A percentile compares a stretch with the other conserved stretches of the same genome.
Conservation (phyloP, 2,888 invertebrate species). For the Stegana nigrithorax region DNA sequence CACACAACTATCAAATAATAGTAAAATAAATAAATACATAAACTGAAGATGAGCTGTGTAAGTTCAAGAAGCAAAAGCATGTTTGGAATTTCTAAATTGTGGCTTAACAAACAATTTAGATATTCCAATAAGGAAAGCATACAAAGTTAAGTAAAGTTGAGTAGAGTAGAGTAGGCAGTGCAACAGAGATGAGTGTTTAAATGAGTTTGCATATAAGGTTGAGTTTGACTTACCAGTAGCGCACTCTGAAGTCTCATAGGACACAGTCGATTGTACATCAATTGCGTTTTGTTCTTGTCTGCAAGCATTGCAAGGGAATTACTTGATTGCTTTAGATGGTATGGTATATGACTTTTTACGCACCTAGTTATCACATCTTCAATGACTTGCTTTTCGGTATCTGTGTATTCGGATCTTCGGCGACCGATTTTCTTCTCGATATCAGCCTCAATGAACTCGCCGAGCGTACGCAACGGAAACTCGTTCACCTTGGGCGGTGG, state of each 20-base stretch:
- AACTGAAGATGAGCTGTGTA: too few relatives aligned
- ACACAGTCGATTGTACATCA: slow-evolving; percentile 68
- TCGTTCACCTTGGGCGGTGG: slow-evolving; percentile 83
- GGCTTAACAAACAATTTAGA: too few relatives aligned
- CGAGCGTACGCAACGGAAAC: slow-evolving; percentile 85
- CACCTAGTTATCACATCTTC: slow-evolving; percentile 79
- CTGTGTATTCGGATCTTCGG: slow-evolving; percentile 81
- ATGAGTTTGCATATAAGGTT: slow-evolving; percentile 25
- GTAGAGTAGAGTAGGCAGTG: background rate
- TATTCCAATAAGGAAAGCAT: background rate
- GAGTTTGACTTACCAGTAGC: slow-evolving; percentile 63
- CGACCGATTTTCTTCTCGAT: slow-evolving; percentile 85
- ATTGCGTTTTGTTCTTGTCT: slow-evolving; percentile 68
- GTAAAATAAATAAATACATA: too few relatives aligned
- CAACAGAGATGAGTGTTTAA: slow-evolving; percentile 25
- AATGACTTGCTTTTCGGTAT: slow-evolving; percentile 82
- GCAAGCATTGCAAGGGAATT: too few relatives aligned
- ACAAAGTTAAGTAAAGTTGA: slow-evolving; percentile 1
- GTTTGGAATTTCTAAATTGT: too few relatives aligned
- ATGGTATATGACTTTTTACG: too few relatives aligned
- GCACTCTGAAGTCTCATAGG: slow-evolving; percentile 68
- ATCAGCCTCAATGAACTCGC: slow-evolving; percentile 83
- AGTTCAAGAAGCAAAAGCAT: too few relatives aligned
- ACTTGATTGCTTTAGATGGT: too few relatives aligned
- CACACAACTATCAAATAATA: too few relatives aligned